These are phyloP conservation scores for Rhinolophus sinicus DNA, from an alignment of 2,113 vertebrate species.

Conservation along the genomic window DNA sequence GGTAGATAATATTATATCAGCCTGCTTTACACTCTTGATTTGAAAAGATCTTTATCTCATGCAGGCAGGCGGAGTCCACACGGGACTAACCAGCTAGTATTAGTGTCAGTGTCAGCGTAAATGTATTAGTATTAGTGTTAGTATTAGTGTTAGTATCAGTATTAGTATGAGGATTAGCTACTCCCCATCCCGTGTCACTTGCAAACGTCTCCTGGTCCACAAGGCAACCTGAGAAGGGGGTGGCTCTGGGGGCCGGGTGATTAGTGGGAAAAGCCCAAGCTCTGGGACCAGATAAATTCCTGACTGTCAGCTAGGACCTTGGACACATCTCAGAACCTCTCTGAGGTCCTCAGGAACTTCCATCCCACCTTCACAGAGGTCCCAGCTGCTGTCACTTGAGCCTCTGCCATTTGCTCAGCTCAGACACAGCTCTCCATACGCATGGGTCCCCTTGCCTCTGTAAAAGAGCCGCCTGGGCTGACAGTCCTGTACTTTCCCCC, in stretches of 20 bases:
- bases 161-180: neutral
- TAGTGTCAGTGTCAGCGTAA: no score
- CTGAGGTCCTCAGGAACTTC: neutral
- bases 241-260: no score
- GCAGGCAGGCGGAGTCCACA: neutral
- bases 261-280: neutral
- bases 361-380: neutral
- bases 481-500: rapidly evolving
- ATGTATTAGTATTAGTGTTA: neutral
- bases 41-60: neutral
- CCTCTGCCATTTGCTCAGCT: no score
- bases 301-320: neutral
- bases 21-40: neutral
- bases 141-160: neutral
- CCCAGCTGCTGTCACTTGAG: neutral
- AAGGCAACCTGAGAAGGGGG: no score
- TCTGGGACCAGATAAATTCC: neutral
- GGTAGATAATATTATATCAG: no score
- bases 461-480: neutral
- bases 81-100: neutral
- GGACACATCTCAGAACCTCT: neutral
- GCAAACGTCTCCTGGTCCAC: neutral
- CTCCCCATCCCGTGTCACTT: no score
- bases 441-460: neutral
- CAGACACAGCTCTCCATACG: neutral